Conservation (phyloP, 2,797 vertebrate genomes). For the Gymnoscopelus braueri region DNA sequence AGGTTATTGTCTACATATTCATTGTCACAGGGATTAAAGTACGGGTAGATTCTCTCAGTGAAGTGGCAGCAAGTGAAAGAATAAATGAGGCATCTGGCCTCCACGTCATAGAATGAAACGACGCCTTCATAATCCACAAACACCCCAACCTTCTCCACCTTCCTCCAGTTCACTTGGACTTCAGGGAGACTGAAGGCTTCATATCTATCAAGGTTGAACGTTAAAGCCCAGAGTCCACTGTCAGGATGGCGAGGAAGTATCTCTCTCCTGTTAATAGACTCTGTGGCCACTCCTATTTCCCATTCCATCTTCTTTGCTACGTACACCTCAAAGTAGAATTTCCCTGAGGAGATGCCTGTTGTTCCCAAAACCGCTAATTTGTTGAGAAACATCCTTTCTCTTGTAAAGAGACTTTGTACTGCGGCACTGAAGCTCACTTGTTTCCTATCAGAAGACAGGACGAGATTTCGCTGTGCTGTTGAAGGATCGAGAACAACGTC, state of each 20-base stretch:
- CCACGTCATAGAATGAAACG: constrained; percentile 55
- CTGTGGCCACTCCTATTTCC: constrained; percentile 56
- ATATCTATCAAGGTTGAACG: constrained; percentile 48
- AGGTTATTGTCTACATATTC: constrained; percentile 61
- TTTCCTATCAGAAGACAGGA: constrained; percentile 42
- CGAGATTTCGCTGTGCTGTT: constrained; percentile 53
- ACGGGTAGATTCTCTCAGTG: constrained; percentile 50
- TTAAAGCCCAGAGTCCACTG: constrained; percentile 58
- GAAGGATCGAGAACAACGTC: constrained; percentile 43
- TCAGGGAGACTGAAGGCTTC: constrained; percentile 41
- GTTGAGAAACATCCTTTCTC: constrained; percentile 27
- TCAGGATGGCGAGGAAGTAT: not conserved
- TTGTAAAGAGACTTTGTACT: not conserved
- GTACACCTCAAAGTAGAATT: constrained; percentile 66
- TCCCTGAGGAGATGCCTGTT: constrained; percentile 17
- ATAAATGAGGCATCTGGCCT: constrained; percentile 31
- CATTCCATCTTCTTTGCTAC: constrained; percentile 60
- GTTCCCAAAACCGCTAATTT: constrained; percentile 54
- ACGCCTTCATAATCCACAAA: constrained; percentile 57
- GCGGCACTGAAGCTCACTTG: constrained; percentile 38
- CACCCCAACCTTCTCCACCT: constrained; percentile 55
- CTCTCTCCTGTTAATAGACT: constrained; percentile 31
- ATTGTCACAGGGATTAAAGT: constrained; percentile 67
- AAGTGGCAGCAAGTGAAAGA: constrained; percentile 49
- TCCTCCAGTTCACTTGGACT: constrained; percentile 23